Conservation (phyloP, 2,888 invertebrate species). For the Ophion obscuratus region DNA sequence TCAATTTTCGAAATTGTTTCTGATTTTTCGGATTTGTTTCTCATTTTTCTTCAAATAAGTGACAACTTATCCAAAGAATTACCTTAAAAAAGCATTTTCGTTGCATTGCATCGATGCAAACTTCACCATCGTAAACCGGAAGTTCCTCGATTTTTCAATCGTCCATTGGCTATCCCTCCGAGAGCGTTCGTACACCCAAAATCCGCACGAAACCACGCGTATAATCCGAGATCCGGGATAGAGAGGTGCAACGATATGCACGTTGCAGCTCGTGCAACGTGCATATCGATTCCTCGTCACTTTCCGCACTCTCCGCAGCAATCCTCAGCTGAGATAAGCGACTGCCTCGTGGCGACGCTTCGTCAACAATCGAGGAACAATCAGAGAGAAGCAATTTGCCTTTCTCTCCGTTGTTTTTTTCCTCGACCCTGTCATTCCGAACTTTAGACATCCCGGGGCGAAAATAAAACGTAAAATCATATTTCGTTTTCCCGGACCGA, state of each 20-base stretch:
- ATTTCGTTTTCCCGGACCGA: neutral
- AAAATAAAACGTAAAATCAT: neutral
- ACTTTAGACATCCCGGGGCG: neutral
- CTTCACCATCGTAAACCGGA: no score
- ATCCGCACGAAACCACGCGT: neutral
- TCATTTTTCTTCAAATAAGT: no score
- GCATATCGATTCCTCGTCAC: constrained; percentile 6
- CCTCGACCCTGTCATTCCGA: neutral
- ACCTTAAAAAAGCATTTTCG: no score
- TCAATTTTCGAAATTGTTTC: no score
- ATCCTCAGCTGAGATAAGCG: neutral
- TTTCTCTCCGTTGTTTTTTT: neutral
- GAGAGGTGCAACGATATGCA: neutral
- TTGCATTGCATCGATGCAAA: no score
- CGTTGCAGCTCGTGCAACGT: neutral
- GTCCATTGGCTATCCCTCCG: no score
- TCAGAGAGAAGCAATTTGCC: neutral
- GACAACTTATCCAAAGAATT: no score
- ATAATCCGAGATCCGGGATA: neutral
- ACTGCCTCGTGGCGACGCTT: neutral
- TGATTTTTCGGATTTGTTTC: no score
- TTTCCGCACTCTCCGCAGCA: neutral
- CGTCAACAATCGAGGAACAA: neutral
- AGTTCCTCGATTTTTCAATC: no score
- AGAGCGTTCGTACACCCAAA: neutral